Evolutionary conservation across 2,113 vertebrate species (phyloP).

Genomic region (Corydoras sp.): DNA sequence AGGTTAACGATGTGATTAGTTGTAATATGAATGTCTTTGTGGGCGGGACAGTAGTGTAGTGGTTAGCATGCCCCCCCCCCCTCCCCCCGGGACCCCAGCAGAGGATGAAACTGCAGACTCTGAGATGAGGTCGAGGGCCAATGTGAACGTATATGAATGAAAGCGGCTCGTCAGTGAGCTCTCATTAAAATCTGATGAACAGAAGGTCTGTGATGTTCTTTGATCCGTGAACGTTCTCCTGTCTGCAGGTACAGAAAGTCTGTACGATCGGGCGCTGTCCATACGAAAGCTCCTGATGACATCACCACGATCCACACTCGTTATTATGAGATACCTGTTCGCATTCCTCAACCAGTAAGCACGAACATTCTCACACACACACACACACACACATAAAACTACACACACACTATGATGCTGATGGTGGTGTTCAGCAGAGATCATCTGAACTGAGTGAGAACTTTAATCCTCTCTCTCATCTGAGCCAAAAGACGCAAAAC

Average conservation of each 20-base stretch:
- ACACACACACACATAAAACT: neutral
- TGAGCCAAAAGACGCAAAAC: constrained; percentile 17
- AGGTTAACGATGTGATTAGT: no score
- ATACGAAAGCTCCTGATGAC: constrained; percentile 90
- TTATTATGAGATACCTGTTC: constrained; percentile 97
- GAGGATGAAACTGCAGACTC: constrained; percentile 13
- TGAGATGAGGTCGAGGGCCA: no score
- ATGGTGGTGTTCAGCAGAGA: neutral
- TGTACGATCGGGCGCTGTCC: constrained; percentile 93
- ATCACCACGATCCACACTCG: constrained; percentile 82
- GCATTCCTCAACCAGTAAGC: constrained; percentile 99
- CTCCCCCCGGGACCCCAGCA: no score
- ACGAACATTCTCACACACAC: neutral
- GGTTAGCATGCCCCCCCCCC: no score
- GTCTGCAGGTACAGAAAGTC: constrained; percentile 86
- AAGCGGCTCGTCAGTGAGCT: no score
- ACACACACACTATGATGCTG: constrained; percentile 11
- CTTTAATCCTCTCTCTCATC: constrained; percentile 27
- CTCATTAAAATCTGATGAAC: no score
- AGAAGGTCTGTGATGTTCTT: neutral
- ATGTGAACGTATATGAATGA: no score
- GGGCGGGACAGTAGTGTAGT: no score
- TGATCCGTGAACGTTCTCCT: neutral
- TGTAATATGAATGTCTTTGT: no score
- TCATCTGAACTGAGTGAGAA: constrained; percentile 32